Base-by-base conservation (phyloP, 2,797 vertebrate species). In the Garrulus glandarius region DNA sequence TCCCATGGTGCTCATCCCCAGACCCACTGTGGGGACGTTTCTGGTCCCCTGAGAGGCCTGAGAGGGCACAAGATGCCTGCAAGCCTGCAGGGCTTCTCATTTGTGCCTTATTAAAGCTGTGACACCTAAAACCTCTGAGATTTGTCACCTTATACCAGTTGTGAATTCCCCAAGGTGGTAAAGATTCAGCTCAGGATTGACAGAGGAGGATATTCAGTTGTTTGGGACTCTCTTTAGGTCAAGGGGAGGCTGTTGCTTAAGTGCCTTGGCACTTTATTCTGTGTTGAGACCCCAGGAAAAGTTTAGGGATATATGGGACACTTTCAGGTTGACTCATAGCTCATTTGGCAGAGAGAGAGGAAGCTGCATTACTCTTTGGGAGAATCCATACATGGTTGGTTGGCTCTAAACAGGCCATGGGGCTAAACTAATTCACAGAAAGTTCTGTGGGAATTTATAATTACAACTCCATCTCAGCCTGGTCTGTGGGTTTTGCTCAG, bases 171-270 rank as follows among this genome's bases (percentile, higher is more conserved):
- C 32, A 36, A 29, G 41, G 34, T 52, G 27, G 36, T 69, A 59
- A 84, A 87, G 52, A 36, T n/a, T 87, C 23, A 39, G n/a, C 43
- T 87, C 55, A 55, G 17, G 16, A 43, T 9, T 86, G 39, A 77
- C 1, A 57, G n/a, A 65, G 7, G 10, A 1, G 4, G 13, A 9
- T 52, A 13, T 77, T 72, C 1, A 1, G 21, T 22, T 52, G 37
- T 56, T 78, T 59, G 29, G 55, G 37, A 64, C 7, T 6, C 19
- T 68, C 6, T 68, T 64, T 36, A 61, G 26, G 43, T 65, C 37
- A 86, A 86, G 9, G 7, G 7, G 27, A 81, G 24, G 39, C 11
- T 71, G 36, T 47, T 82, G 4, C 27, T 92, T 57, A 20, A 69
- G 19, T 30, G 10, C 2, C 10, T 65, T 59, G 22, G 22, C 64